Percentiles rank a stretch among this genome's conserved stretches.
phyloP scores from a whole-genome alignment of 2,113 vertebrate species.

The Nerophis lumbriciformis region DNA sequence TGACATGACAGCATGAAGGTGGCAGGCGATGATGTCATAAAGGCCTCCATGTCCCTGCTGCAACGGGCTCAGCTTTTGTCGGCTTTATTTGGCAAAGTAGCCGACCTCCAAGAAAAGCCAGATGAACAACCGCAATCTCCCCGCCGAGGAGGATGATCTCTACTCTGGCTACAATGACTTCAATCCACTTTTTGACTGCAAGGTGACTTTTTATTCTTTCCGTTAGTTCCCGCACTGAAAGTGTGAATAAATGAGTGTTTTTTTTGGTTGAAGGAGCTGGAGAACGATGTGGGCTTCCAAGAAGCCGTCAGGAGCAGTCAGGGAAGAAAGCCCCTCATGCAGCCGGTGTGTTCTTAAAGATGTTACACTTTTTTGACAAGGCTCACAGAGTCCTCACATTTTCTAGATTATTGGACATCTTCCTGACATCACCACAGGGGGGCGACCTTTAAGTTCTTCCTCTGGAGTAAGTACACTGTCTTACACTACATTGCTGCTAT shows the following conservation, averaged over 20 bases:
- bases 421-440: neutral
- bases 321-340: conserved; percentile 88
- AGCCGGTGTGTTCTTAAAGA: conserved; percentile 11
- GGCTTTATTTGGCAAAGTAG: neutral
- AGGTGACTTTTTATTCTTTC: conserved; percentile 68
- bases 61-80: no score
- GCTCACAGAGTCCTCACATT: no score
- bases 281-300: conserved; percentile 89
- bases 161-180: conserved; percentile 98
- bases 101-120: conserved; percentile 12
- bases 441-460: conserved; percentile 4
- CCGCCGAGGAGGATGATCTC: conserved; percentile 86
- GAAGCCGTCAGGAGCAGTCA: conserved; percentile 89
- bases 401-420: neutral
- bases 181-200: conserved; percentile 87
- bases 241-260: neutral
- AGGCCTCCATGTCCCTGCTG: neutral
- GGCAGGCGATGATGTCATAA: neutral
- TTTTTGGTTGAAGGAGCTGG: conserved; percentile 76
- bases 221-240: neutral
- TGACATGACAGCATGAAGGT: neutral
- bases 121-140: conserved; percentile 86
- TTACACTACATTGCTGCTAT: neutral
- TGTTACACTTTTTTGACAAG: no score
- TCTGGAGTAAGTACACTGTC: neutral